A percentile compares a stretch with the other conserved stretches of the same genome.
Evolutionary conservation across 2,113 vertebrate genomes (phyloP).

Genomic region (Eurypyga helias): DNA sequence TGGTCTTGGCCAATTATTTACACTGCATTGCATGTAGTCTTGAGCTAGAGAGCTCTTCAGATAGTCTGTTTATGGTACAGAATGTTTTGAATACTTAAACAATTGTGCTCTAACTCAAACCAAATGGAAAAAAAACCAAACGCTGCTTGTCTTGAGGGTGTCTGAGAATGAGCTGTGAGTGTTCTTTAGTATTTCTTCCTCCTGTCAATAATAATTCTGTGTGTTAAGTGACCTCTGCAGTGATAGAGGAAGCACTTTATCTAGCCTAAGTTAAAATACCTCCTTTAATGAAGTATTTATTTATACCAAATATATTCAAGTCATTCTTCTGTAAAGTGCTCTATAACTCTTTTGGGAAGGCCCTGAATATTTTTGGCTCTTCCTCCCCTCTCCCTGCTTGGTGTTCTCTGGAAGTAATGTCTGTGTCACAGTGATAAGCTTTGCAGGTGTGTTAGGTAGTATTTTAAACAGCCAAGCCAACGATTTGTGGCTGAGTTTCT

Average conservation of each 20-base stretch:
- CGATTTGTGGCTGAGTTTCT: not conserved
- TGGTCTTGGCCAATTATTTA: not conserved
- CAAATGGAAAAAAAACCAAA: not conserved
- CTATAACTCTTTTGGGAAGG: not conserved
- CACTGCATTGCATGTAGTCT: not conserved
- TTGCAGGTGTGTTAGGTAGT: not conserved
- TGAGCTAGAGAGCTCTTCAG: not conserved
- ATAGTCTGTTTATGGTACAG: not conserved
- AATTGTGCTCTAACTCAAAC: not conserved
- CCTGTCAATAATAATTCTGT: not conserved
- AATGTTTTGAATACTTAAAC: not conserved
- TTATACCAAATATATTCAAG: not conserved
- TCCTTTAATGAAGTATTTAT: not conserved
- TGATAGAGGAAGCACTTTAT: not conserved
- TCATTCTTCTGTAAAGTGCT: not conserved
- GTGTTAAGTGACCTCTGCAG: not conserved
- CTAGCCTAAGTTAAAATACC: not conserved
- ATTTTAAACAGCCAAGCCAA: not conserved
- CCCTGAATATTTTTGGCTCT: not conserved
- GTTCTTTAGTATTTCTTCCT: not conserved
- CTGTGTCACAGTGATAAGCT: not conserved
- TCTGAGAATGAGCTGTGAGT: not conserved
- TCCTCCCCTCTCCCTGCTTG: not conserved
- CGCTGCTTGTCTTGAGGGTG: not conserved
- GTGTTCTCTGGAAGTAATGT: not conserved